Base-by-base conservation (phyloP, 2,888 invertebrate species). In the Calliphora vomitoria region DNA sequence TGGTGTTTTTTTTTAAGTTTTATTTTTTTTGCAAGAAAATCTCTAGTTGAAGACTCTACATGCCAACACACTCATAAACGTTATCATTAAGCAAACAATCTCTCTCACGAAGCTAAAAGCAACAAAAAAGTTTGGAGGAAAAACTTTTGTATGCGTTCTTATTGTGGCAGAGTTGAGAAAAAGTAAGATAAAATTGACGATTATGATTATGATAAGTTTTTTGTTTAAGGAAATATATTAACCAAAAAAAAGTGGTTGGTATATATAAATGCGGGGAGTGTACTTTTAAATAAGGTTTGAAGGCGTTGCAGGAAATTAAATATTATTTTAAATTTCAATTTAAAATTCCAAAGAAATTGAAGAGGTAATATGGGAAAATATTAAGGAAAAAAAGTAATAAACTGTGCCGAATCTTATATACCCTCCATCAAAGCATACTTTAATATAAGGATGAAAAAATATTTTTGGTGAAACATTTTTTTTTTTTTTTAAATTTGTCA, bases 251-350 rank as follows among this genome's bases (percentile, higher is more conserved):
- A 76, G 69, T 8, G 50, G 44, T 47, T 38, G n/a, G 13, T 62
- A 53, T 71, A 18, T 20, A 38, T 47, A 75, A 80, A 69, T 55
- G 50, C 38, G 75, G 47, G 85, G 85, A 75, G 85, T 81, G 85
- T 71, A 62, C 31, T 55, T 69, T 74, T 53, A 71, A 71, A 69
- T 69, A 31, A 18, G 76, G 53, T 50, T 44, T 35, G 53, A 80
- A 81, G 82, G 86, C 75, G 86, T 75, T 66, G 20, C 87, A 85
- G 87, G 85, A 84, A 87, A 82, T 85, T 75, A 81, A 82, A 71
- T 87, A 53, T 72, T 74, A 82, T 78, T 78, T 47, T 25, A 60
- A 74, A 31, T 66, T 82, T 74, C 44, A 75, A 82, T 82, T 82
- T 68, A 44, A 82, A 82, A 74, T 66, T 13, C 31, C 18, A 55